These are phyloP conservation scores for Piscicola geometra DNA, from an alignment of 2,888 invertebrate species.

Conservation along the genomic window DNA sequence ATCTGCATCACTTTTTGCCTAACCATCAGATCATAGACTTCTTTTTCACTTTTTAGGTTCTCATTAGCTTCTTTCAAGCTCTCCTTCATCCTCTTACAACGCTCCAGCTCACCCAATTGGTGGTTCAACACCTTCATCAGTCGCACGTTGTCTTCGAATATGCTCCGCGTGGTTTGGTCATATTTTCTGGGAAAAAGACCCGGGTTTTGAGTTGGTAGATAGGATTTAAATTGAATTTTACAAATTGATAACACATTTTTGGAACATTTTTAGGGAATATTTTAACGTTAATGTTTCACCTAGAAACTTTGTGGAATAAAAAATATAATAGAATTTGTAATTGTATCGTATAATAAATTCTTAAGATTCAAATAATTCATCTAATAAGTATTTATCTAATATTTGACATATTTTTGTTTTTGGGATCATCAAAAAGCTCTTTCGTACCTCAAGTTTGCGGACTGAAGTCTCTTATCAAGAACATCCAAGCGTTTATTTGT, in stretches of 20 bases:
- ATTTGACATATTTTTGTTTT: too few species aligned
- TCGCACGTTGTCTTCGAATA: neutral
- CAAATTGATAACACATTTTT: too few species aligned
- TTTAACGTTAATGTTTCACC: too few species aligned
- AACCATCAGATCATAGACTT: neutral
- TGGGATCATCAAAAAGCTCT: too few species aligned
- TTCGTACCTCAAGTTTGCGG: conserved; percentile 1
- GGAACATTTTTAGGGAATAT: too few species aligned
- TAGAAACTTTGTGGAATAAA: too few species aligned
- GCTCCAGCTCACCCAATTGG: neutral
- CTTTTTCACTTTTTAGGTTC: conserved; percentile 22
- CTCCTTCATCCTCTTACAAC: neutral
- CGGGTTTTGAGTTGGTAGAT: neutral
- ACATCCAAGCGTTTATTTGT: neutral
- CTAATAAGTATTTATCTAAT: too few species aligned
- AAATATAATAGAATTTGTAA: too few species aligned
- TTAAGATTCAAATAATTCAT: too few species aligned
- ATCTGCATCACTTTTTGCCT: neutral
- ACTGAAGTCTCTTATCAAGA: neutral
- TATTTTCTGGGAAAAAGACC: neutral
- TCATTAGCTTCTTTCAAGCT: neutral
- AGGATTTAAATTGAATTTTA: too few species aligned
- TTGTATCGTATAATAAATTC: too few species aligned
- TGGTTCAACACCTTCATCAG: neutral
- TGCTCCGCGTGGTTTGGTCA: neutral